Base-by-base conservation (phyloP, 2,797 vertebrate species). In the Menidia menidia region DNA sequence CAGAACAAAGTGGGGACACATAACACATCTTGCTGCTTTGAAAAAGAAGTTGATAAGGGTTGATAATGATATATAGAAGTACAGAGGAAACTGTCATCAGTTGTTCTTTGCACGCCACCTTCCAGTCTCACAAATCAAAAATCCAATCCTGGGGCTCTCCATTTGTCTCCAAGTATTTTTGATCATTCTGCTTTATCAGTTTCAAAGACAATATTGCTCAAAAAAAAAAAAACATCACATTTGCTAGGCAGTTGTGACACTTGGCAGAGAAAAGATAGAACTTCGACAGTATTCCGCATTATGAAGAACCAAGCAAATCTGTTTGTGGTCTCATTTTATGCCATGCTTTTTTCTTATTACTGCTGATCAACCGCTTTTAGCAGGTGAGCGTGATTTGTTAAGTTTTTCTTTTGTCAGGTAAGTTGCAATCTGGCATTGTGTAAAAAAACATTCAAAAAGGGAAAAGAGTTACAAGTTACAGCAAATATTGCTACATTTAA, bases 121-220 rank as follows among this genome's bases (percentile, higher is more conserved):
- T 89, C 68, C 83, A 86, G 81, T 91, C 87, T 83, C 57, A 32
- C 83, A 86, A 88, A 92, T 91, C 88, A 88, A 89, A 90, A 89
- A 84, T 87, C 81, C 73, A 89, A 88, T 91, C 83, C 78, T 73
- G 82, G 83, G 80, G 85, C 88, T 88, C 86, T 88, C 80, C 65
- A 73, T 92, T 88, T 89, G 85, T 90, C 87, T 88, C 78, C 58
- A 39, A 75, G 71, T 79, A 88, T 85, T 92, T 25, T 91, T 92
- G 90, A 92, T 92, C 89, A 88, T 91, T 53, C 59, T 73, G 73
- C 78, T 87, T 91, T 77, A 87, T 72, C 78, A 57, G 16, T 82
- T 89, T 91, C 89, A 92, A 91, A 91, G 85, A 71, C 58, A 42
- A 80, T 73, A 78, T 81, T 81, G 77, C 63, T 65, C n/a, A 48